Base-by-base conservation (phyloP, 2,797 vertebrate species). In the Anas flavirostris region DNA sequence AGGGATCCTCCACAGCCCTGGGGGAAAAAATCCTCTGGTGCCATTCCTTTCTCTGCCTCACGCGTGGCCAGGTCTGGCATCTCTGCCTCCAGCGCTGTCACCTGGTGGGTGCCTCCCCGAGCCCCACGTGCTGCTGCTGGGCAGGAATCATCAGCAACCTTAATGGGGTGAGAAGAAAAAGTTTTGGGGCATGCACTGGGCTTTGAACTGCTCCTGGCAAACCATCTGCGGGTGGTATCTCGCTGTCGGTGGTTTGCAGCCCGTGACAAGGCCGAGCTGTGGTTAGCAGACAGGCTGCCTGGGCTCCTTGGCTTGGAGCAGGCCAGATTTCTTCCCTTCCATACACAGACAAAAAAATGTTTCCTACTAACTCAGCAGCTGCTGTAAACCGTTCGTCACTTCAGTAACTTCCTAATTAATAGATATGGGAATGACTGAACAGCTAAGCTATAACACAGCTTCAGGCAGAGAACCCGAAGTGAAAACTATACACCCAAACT, bases 61-160 rank as follows among this genome's bases (percentile, higher is more conserved):
- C 15, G 37, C 3, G 3, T 0, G 5, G 31, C 35, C 83, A 64
- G 17, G 7, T 73, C 59, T 90, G 55, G 26, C 35, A 31, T 18
- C 17, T 8, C 11, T 68, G 25, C 44, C 41, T 29, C 25, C 5
- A 4, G 22, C 13, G 39, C n/a, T 56, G 52, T 4, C 70, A 53
- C 23, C 21, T 28, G 17, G 0, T 5, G 37, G 11, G 35, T 39
- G 37, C 2, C 1, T 16, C 22, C 25, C 25, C 9, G 3, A 59
- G 63, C 52, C 29, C 39, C 19, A 6, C 6, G 25, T 15, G 11
- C 21, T 5, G 9, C 6, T 62, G 41, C 35, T 53, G 33, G 7
- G 21, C 5, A 26, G 48, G 28, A 53, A n/a, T 67, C 48, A 10
- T 48, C 53, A 83, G 43, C 55, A 83, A 10, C 33, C 14, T 33